Evolutionary conservation across 1,140 invertebrate species (phyloP).

Genomic region (Berghia stephanieae): DNA sequence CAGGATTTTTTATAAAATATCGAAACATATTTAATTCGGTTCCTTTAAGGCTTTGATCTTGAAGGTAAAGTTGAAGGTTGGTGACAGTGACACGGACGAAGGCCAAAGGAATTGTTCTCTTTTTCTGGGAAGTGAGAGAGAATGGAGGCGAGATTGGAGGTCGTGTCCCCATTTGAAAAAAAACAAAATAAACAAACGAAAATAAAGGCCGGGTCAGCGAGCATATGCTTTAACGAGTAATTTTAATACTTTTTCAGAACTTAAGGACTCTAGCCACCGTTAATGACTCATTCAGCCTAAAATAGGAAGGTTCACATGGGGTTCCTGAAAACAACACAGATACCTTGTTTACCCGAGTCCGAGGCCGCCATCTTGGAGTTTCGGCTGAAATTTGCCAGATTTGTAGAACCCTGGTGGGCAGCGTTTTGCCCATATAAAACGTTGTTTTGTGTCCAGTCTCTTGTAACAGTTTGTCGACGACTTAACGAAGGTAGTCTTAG

Average conservation of each 20-base stretch:
- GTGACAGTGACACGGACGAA: no score
- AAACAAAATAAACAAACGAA: no score
- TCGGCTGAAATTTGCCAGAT: slow-evolving; percentile 46
- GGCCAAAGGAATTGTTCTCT: no score
- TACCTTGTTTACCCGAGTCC: slow-evolving; percentile 47
- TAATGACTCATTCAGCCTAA: slow-evolving; percentile 51
- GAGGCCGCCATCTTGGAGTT: slow-evolving; percentile 63
- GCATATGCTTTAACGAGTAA: not conserved
- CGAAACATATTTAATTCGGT: no score
- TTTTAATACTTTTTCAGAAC: no score
- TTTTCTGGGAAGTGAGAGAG: no score
- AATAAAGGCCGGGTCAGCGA: not conserved
- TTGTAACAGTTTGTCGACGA: slow-evolving; percentile 37
- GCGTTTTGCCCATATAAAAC: slow-evolving; percentile 38
- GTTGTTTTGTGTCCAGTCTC: slow-evolving; percentile 34
- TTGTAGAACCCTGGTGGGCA: slow-evolving; percentile 44
- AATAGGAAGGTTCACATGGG: slow-evolving; percentile 46
- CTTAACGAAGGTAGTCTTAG: slow-evolving; percentile 44
- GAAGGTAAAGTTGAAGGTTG: no score
- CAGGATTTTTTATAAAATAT: no score
- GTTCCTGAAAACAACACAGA: slow-evolving; percentile 37
- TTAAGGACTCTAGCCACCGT: no score
- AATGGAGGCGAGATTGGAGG: no score
- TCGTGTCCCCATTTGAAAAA: no score
- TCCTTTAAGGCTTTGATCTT: no score